These are phyloP conservation scores for Gambusia affinis DNA, from an alignment of 2,113 vertebrate genomes.

Conservation along the genomic window DNA sequence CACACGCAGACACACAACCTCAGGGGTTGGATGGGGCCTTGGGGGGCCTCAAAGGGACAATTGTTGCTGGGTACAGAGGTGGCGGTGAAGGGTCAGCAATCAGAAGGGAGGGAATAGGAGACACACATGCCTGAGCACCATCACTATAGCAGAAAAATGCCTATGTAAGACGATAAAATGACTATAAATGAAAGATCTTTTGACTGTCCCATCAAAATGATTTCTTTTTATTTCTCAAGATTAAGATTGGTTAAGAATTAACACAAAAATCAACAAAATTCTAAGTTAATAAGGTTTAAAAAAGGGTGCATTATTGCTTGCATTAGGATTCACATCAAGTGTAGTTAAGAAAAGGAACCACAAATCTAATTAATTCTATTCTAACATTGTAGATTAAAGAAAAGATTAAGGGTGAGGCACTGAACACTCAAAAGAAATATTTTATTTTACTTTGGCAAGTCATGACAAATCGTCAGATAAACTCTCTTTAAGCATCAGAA, in stretches of 20 bases:
- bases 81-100: slow-evolving; percentile 42
- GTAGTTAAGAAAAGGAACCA: too few relatives aligned
- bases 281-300: background rate
- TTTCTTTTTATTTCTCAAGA: too few relatives aligned
- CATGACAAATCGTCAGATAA: too few relatives aligned
- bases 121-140: slow-evolving; percentile 37
- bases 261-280: background rate
- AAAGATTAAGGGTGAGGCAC: too few relatives aligned
- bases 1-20: background rate
- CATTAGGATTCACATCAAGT: too few relatives aligned
- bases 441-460: too few relatives aligned
- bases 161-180: background rate
- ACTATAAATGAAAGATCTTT: background rate
- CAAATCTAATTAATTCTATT: too few relatives aligned
- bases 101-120: slow-evolving; percentile 32
- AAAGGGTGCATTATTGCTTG: too few relatives aligned
- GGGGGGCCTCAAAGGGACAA: slow-evolving; percentile 65
- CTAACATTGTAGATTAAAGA: too few relatives aligned
- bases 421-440: too few relatives aligned
- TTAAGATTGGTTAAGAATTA: too few relatives aligned
- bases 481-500: too few relatives aligned
- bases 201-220: background rate
- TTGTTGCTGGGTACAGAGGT: slow-evolving; percentile 65
- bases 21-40: slow-evolving; percentile 30
- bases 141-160: background rate